These are phyloP conservation scores for Strongylocentrotus purpuratus DNA, from an alignment of 35 echinoderm and acorn worm genomes.

Conservation along the genomic window DNA sequence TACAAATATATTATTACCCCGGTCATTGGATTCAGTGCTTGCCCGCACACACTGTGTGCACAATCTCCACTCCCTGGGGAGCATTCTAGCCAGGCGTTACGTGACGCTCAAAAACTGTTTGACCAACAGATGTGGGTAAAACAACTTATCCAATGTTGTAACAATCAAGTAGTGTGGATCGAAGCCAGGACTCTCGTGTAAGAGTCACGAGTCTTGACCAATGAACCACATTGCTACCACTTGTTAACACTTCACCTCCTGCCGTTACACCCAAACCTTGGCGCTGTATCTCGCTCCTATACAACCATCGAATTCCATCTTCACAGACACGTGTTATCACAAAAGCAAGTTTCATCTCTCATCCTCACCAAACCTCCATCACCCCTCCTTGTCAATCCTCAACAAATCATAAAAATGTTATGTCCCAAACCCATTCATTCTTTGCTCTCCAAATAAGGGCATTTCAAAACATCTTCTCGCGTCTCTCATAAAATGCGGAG, in stretches of 20 bases:
- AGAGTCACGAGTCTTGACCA: too few species aligned
- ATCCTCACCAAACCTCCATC: background rate
- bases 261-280: background rate
- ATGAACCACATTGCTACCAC: too few species aligned
- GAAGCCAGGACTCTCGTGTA: too few species aligned
- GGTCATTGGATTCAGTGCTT: too few species aligned
- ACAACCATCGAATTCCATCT: background rate
- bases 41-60: too few species aligned
- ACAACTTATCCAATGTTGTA: too few species aligned
- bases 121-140: too few species aligned
- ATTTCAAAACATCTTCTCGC: constrained; percentile 3
- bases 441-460: constrained; percentile 31
- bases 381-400: background rate
- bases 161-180: too few species aligned
- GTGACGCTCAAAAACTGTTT: too few species aligned
- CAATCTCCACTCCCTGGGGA: too few species aligned
- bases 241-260: background rate
- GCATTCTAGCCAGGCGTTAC: too few species aligned
- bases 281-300: background rate
- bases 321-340: background rate
- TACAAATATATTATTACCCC: too few species aligned
- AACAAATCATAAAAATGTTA: constrained; percentile 20
- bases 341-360: background rate
- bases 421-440: constrained; percentile 23
- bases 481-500: background rate